These are phyloP conservation scores for Neoaliturus tenellus DNA, from an alignment of 2,888 invertebrate species.

Conservation along the genomic window DNA sequence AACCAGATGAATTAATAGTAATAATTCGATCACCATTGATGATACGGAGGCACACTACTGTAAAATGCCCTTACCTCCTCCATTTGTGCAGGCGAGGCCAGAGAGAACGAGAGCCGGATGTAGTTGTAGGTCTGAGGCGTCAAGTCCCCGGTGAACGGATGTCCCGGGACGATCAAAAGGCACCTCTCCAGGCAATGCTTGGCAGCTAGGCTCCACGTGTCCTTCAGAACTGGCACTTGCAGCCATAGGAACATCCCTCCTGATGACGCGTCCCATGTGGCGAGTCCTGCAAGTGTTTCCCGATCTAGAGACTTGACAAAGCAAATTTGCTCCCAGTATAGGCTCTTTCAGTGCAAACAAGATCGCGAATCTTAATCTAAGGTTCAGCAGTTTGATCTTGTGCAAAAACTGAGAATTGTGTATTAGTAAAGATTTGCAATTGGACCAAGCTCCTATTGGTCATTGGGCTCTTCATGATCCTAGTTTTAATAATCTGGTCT, in stretches of 20 bases:
- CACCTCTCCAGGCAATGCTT: constrained; percentile 81
- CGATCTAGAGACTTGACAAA: not conserved
- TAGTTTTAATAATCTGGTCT: too few relatives aligned
- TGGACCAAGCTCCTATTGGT: too few relatives aligned
- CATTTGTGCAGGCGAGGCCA: constrained; percentile 80
- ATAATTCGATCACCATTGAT: too few relatives aligned
- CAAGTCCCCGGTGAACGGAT: constrained; percentile 77
- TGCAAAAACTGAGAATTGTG: too few relatives aligned
- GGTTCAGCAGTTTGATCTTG: too few relatives aligned
- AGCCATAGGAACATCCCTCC: constrained; percentile 91
- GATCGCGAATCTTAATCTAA: too few relatives aligned
- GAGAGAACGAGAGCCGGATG: constrained; percentile 83
- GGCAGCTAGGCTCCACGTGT: constrained; percentile 85
- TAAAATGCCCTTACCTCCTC: constrained; percentile 72
- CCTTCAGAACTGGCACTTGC: constrained; percentile 79
- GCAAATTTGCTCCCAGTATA: not conserved
- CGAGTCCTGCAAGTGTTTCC: constrained; percentile 77
- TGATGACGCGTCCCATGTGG: constrained; percentile 80
- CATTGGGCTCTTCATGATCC: too few relatives aligned
- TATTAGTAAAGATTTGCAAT: too few relatives aligned
- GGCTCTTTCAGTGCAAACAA: not conserved
- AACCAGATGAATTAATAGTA: too few relatives aligned
- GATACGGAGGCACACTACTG: too few relatives aligned
- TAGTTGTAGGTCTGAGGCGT: constrained; percentile 69
- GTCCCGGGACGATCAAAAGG: constrained; percentile 84